Conservation (phyloP, 2,888 invertebrate species). For the Rhorus exstirpatorius region DNA sequence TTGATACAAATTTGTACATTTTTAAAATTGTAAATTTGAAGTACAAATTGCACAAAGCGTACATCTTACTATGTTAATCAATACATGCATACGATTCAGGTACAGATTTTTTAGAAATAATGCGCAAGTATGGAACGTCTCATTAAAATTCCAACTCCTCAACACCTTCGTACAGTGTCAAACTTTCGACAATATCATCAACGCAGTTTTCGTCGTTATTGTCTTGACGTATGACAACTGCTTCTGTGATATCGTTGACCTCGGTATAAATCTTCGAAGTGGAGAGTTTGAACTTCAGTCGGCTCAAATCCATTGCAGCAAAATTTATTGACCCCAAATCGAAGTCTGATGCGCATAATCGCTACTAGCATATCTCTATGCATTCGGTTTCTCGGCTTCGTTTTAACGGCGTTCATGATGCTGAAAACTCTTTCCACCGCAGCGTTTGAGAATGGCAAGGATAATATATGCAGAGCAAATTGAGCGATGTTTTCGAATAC, state of each 20-base stretch:
- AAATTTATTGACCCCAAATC: constrained; percentile 16
- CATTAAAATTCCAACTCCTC: background rate
- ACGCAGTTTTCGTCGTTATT: constrained; percentile 3
- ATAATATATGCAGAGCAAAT: constrained; percentile 22
- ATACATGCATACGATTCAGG: background rate
- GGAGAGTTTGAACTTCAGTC: constrained; percentile 1
- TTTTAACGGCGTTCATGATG: constrained; percentile 21
- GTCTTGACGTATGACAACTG: background rate
- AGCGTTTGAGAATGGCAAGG: constrained; percentile 31
- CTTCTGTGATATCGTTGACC: constrained; percentile 5
- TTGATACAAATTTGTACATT: too few species aligned
- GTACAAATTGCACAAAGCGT: constrained; percentile 8
- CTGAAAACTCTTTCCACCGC: constrained; percentile 29
- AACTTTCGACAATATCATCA: constrained; percentile 3
- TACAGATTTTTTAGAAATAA: background rate
- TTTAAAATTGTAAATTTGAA: too few species aligned
- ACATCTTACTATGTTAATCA: background rate
- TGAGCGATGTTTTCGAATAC: constrained; percentile 25
- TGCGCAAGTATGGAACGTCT: background rate
- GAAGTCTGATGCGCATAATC: constrained; percentile 19
- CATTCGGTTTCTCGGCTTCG: constrained; percentile 21
- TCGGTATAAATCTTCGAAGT: constrained; percentile 18
- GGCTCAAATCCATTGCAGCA: constrained; percentile 28
- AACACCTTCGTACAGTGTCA: background rate
- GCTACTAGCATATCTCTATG: constrained; percentile 34